Percentiles rank a stretch among this genome's conserved stretches.
phyloP scores from a whole-genome alignment of 1,140 invertebrate genomes.

The Hylaeus volcanicus region DNA sequence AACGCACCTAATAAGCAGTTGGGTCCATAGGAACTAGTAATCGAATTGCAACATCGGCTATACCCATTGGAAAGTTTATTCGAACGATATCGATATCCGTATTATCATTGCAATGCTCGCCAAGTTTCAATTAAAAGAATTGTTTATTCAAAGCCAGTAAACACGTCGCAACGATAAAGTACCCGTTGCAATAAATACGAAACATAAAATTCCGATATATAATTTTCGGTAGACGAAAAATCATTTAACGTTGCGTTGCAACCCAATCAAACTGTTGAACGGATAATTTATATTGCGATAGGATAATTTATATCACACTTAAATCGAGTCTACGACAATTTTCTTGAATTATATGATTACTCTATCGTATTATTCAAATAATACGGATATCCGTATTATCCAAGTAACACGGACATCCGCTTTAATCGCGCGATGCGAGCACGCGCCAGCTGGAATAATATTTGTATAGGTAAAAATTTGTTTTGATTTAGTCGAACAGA shows the following conservation, averaged over 20 bases:
- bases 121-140: background rate
- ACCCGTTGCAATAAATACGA: too few species aligned
- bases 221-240: too few species aligned
- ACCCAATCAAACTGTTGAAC: background rate
- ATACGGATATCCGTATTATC: constrained; percentile 50
- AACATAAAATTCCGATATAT: too few species aligned
- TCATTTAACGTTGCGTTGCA: too few species aligned
- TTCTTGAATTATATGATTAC: constrained; percentile 51
- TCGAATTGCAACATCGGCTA: background rate
- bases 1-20: background rate
- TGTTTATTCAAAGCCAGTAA: background rate
- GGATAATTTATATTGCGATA: constrained; percentile 31
- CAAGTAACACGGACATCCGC: constrained; percentile 40
- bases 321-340: constrained; percentile 50
- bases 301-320: constrained; percentile 40
- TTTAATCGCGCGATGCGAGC: constrained; percentile 14
- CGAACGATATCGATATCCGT: background rate
- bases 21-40: background rate
- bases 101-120: background rate
- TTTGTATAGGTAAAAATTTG: constrained; percentile 9
- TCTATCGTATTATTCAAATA: constrained; percentile 52
- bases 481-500: background rate
- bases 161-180: too few species aligned
- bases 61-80: too few species aligned
- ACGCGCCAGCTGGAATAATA: constrained; percentile 20